These are phyloP conservation scores for Diorhabda elongata DNA, from an alignment of 1,140 invertebrate genomes.

Conservation along the genomic window DNA sequence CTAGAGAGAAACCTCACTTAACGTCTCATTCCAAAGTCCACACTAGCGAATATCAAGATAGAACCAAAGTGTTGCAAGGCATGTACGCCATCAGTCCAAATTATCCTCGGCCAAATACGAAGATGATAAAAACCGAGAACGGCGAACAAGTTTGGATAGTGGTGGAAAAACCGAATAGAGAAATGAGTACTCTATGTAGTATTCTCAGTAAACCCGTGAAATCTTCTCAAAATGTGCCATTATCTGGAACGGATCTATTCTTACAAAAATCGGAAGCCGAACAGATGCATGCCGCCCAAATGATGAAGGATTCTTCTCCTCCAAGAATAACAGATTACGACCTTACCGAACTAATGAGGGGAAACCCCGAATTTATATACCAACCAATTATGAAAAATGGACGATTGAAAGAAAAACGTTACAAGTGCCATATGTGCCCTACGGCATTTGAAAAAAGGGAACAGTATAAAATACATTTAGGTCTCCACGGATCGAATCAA, in stretches of 20 bases:
- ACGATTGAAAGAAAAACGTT: constrained; percentile 69
- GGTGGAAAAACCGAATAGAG: constrained; percentile 50
- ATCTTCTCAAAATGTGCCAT: constrained; percentile 48
- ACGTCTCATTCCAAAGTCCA: constrained; percentile 74
- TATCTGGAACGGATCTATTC: constrained; percentile 61
- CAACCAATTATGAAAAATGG: constrained; percentile 72
- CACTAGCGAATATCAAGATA: constrained; percentile 74
- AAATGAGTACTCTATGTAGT: constrained; percentile 19
- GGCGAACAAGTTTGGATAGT: constrained; percentile 49
- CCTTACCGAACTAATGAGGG: constrained; percentile 61
- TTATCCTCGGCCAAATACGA: constrained; percentile 57
- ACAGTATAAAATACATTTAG: constrained; percentile 79
- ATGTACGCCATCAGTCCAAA: constrained; percentile 59
- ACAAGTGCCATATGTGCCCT: constrained; percentile 82
- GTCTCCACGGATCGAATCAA: constrained; percentile 78
- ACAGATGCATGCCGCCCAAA: constrained; percentile 32
- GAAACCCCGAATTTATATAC: constrained; percentile 73
- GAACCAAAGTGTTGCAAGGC: constrained; percentile 67
- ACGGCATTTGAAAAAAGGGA: constrained; percentile 82
- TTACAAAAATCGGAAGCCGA: constrained; percentile 59
- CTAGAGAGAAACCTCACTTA: constrained; percentile 64
- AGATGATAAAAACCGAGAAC: constrained; percentile 33
- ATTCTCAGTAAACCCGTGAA: constrained; percentile 45
- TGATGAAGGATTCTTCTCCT: constrained; percentile 11
- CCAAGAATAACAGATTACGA: constrained; percentile 53